phyloP scores from a whole-genome alignment of 2,888 invertebrate species.

The Pecten maximus region DNA sequence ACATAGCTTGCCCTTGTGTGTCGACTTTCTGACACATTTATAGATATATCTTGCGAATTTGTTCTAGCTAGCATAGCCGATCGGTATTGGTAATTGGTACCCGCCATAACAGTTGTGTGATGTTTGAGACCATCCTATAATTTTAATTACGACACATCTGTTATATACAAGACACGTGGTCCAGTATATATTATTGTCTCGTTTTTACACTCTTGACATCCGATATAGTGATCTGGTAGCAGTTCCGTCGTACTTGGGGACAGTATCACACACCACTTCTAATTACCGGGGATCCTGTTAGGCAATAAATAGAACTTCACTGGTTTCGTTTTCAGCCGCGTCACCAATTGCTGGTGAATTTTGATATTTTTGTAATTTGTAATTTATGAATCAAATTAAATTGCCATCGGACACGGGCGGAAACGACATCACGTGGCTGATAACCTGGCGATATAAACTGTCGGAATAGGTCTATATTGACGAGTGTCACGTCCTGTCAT shows the following conservation, averaged over 20 bases:
- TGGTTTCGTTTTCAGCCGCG: neutral
- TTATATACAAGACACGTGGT: neutral
- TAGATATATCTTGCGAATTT: no score
- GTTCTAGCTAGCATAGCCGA: no score
- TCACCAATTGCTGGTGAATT: neutral
- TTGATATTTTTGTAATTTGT: slow-evolving; percentile 31
- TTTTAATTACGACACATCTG: neutral
- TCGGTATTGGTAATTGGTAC: no score
- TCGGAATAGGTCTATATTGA: neutral
- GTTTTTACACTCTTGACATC: neutral
- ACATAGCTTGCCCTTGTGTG: no score
- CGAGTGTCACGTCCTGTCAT: slow-evolving; percentile 7
- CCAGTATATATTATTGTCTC: neutral
- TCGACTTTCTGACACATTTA: no score
- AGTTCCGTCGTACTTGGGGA: neutral
- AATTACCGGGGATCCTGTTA: slow-evolving; percentile 9
- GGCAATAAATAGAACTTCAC: neutral
- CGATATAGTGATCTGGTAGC: neutral
- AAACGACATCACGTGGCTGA: neutral
- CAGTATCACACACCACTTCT: neutral
- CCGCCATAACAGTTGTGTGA: no score
- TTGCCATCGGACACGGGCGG: slow-evolving; percentile 6
- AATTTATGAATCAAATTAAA: slow-evolving; percentile 32
- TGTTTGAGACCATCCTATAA: neutral
- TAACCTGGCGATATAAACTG: neutral